These are phyloP conservation scores for Montipora efflorescens DNA, from an alignment of 64 coral and sea anemone species.

Conservation along the genomic window DNA sequence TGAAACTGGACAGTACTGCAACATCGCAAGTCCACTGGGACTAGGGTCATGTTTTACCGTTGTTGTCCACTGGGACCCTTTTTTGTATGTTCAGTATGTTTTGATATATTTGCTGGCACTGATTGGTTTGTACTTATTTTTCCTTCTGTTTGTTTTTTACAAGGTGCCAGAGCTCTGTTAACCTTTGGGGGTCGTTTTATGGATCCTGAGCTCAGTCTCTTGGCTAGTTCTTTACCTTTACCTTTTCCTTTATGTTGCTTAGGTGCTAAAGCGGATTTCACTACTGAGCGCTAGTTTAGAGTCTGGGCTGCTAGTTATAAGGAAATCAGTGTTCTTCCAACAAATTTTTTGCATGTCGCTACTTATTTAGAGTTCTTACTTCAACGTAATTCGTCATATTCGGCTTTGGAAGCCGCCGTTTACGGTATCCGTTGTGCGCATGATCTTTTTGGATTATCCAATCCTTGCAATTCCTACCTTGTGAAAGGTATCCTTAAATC, in stretches of 20 bases:
- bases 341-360: not conserved
- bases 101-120: slow-evolving; percentile 12
- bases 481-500: slow-evolving; percentile 47
- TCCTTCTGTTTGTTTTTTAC: not conserved
- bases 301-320: slow-evolving; percentile 19
- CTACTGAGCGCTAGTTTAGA: slow-evolving; percentile 58
- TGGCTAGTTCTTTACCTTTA: slow-evolving; percentile 11
- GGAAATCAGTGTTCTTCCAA: slow-evolving; percentile 8
- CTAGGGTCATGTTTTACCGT: slow-evolving; percentile 16
- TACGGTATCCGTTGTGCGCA: slow-evolving; percentile 64
- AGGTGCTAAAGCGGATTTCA: not conserved
- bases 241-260: not conserved
- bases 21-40: slow-evolving; percentile 12
- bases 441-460: not conserved
- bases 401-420: slow-evolving; percentile 39
- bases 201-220: not conserved
- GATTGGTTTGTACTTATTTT: slow-evolving; percentile 18
- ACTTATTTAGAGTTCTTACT: slow-evolving; percentile 55
- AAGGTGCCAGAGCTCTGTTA: slow-evolving; percentile 23
- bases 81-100: slow-evolving; percentile 3
- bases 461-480: not conserved
- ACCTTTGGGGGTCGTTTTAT: slow-evolving; percentile 22
- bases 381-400: slow-evolving; percentile 21
- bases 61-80: slow-evolving; percentile 16
- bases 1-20: slow-evolving; percentile 21